phyloP scores from a whole-genome alignment of 2,888 invertebrate genomes.

The Rotaria macrura region DNA sequence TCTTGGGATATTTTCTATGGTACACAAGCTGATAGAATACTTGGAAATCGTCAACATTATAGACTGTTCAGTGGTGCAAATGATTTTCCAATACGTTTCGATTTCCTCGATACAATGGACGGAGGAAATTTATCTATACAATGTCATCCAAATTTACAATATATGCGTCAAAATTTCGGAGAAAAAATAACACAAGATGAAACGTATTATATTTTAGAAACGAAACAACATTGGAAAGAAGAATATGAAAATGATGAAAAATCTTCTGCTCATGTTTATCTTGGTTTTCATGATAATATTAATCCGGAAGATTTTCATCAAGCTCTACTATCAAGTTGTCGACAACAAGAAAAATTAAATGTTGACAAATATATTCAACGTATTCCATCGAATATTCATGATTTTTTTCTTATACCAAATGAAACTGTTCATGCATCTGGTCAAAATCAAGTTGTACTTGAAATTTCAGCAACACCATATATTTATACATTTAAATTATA shows the following conservation, averaged over 20 bases:
- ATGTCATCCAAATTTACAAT: slow-evolving; percentile 16
- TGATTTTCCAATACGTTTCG: slow-evolving; percentile 1
- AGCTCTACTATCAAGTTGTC: neutral
- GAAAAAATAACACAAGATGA: slow-evolving; percentile 16
- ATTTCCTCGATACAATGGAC: slow-evolving; percentile 7
- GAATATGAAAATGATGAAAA: neutral
- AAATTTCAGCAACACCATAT: neutral
- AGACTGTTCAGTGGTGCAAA: neutral
- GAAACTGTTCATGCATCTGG: slow-evolving; percentile 14
- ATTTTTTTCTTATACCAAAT: slow-evolving; percentile 10
- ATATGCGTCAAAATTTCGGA: neutral
- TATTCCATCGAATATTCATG: neutral
- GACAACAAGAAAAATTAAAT: neutral
- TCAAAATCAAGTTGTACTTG: neutral
- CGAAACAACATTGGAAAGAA: slow-evolving; percentile 9
- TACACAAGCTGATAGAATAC: neutral
- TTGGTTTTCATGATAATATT: neutral
- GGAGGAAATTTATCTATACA: slow-evolving; percentile 17
- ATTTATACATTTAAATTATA: slow-evolving; percentile 17
- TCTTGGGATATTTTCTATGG: slow-evolving; percentile 1
- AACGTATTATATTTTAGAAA: neutral
- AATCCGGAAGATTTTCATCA: neutral
- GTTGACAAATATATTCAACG: neutral
- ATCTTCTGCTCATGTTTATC: neutral
- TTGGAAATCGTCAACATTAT: neutral